phyloP scores from a whole-genome alignment of 2,113 vertebrate genomes.

The Herpetotheres cachinnans region DNA sequence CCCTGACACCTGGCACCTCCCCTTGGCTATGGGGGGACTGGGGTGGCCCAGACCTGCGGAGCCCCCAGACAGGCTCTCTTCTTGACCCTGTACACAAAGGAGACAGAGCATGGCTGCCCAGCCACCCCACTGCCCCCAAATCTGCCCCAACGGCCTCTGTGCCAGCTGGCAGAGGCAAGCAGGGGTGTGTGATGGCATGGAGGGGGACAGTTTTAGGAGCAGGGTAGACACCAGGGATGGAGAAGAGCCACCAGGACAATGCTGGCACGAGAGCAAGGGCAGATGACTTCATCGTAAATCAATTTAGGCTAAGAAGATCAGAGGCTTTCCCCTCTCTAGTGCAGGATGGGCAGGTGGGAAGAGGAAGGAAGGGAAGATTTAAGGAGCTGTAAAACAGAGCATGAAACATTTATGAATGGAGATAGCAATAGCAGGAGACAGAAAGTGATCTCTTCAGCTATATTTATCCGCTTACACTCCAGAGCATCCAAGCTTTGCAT shows the following conservation, averaged over 20 bases:
- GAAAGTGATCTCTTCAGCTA: neutral
- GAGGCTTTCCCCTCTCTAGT: neutral
- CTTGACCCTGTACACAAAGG: neutral
- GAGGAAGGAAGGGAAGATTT: neutral
- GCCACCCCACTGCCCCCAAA: neutral
- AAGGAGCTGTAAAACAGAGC: neutral
- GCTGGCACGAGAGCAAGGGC: neutral
- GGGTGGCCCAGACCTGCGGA: neutral
- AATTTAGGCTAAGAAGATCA: neutral
- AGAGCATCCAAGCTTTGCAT: neutral
- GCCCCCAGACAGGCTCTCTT: neutral
- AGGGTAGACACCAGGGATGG: neutral
- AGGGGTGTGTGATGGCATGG: neutral
- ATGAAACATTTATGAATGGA: neutral
- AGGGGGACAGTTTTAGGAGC: neutral
- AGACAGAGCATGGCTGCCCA: neutral
- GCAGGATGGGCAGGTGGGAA: neutral
- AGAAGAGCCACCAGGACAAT: neutral
- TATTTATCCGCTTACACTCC: neutral
- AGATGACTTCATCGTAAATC: accelerated
- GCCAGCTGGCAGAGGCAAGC: neutral
- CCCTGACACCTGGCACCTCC: neutral
- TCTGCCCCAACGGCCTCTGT: neutral
- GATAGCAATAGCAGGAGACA: neutral
- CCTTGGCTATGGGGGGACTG: neutral